These are phyloP conservation scores for Semibalanus balanoides DNA, from an alignment of 1,140 invertebrate species.

Conservation along the genomic window DNA sequence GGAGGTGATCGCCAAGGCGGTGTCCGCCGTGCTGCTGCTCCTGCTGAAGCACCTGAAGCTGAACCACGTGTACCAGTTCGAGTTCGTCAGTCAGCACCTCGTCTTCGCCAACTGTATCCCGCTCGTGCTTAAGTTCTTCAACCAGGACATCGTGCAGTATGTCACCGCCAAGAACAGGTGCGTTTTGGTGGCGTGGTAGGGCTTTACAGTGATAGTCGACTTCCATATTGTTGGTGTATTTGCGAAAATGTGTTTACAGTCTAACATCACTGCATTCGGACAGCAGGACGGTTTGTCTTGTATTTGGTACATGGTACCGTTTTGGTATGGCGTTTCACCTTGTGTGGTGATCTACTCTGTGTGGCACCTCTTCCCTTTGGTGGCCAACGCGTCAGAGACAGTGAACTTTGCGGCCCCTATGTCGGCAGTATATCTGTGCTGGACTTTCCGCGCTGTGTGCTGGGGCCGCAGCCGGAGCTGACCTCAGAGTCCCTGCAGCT, in stretches of 20 bases:
- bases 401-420: too few species aligned
- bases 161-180: slow-evolving; percentile 80
- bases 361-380: too few species aligned
- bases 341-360: too few species aligned
- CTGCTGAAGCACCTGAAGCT: slow-evolving; percentile 96
- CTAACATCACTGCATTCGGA: too few species aligned
- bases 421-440: slow-evolving; percentile 78
- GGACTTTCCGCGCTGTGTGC: slow-evolving; percentile 91
- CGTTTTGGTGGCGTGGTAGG: too few species aligned
- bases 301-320: too few species aligned
- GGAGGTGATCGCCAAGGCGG: slow-evolving; percentile 96
- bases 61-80: slow-evolving; percentile 99
- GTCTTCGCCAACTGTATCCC: slow-evolving; percentile 99
- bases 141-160: slow-evolving; percentile 84
- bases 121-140: slow-evolving; percentile 95
- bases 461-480: slow-evolving; percentile 87
- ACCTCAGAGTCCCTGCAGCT: slow-evolving; percentile 66
- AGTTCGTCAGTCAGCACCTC: slow-evolving; percentile 97
- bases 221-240: too few species aligned
- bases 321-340: too few species aligned
- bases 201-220: too few species aligned
- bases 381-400: too few species aligned
- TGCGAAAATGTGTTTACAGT: too few species aligned
- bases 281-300: too few species aligned
- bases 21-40: slow-evolving; percentile 82